Conservation (phyloP, 2,113 vertebrate species). For the Syrrhaptes paradoxus region DNA sequence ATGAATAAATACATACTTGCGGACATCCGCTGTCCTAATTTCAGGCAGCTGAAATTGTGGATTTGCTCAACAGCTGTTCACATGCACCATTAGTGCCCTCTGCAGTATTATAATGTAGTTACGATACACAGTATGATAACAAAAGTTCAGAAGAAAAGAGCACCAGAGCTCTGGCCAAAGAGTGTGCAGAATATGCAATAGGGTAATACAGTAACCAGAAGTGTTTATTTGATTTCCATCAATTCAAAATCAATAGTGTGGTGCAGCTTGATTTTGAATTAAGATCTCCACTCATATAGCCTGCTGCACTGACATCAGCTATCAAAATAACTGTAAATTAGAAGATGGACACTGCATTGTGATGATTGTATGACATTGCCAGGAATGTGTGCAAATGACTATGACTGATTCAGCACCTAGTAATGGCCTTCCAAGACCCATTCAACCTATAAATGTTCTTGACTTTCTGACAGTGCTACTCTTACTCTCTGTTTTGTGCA, state of each 20-base stretch:
- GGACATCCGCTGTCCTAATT: not conserved
- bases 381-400: not conserved
- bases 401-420: not conserved
- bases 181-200: not conserved
- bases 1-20: not conserved
- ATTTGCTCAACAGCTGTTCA: not conserved
- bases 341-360: rapidly evolving
- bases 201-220: not conserved
- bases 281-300: not conserved
- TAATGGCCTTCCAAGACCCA: not conserved
- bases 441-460: not conserved
- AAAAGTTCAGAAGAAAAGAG: not conserved
- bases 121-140: not conserved
- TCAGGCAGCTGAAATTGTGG: not conserved
- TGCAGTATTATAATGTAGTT: slow-evolving; percentile 42
- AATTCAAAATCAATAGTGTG: not conserved
- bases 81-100: slow-evolving; percentile 67
- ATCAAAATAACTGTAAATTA: not conserved
- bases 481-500: not conserved
- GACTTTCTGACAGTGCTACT: not conserved
- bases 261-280: not conserved
- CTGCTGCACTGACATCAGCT: not conserved
- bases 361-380: not conserved
- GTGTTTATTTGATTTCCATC: not conserved
- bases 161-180: not conserved